Conservation (phyloP, 2,797 vertebrate species). For the Eremophila alpestris region DNA sequence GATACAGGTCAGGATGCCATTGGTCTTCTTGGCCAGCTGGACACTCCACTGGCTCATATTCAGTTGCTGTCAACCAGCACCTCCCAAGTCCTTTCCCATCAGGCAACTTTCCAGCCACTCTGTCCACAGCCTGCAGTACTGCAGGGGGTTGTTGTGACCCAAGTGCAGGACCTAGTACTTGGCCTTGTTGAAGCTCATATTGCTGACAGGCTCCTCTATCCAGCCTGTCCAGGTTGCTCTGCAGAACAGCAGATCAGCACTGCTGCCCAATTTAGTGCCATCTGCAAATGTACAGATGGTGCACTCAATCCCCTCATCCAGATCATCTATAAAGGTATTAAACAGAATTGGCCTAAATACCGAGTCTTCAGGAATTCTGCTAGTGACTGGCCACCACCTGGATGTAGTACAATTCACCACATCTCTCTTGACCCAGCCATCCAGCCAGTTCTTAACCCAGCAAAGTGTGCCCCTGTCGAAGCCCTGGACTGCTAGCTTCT, state of each 20-base stretch:
- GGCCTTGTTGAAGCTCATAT: neutral
- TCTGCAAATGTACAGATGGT: neutral
- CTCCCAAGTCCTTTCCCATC: neutral
- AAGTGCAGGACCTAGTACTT: neutral
- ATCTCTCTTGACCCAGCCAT: neutral
- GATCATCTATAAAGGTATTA: neutral
- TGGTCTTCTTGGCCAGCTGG: neutral
- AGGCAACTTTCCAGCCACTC: neutral
- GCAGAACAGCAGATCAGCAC: neutral
- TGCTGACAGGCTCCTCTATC: accelerated
- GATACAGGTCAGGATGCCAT: neutral
- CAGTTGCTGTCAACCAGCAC: neutral
- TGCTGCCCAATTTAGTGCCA: neutral
- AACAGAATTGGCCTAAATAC: neutral
- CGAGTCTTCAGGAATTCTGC: neutral
- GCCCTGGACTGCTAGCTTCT: neutral
- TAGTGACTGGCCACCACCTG: neutral
- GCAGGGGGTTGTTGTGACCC: neutral
- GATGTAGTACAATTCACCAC: neutral
- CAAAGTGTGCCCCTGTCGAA: neutral
- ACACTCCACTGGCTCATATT: neutral
- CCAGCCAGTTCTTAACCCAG: neutral
- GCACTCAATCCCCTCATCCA: neutral
- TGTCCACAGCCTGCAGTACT: neutral
- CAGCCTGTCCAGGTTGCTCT: neutral